Conservation (phyloP, 2,113 vertebrate genomes). For the Butastur rufipennis region DNA sequence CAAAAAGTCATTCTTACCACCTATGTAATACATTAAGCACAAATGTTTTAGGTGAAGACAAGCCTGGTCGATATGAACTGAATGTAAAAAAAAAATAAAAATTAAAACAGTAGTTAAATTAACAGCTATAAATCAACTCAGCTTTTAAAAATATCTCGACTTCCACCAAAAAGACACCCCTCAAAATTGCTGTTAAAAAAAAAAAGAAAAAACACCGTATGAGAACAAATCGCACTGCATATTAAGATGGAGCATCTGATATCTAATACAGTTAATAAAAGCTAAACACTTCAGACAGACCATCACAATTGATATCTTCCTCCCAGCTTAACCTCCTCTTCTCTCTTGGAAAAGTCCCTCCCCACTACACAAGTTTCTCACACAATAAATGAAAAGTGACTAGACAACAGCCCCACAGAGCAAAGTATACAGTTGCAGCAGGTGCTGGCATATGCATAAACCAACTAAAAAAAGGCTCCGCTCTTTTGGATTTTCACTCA, state of each 20-base stretch:
- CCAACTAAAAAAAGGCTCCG: neutral
- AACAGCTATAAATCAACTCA: slow-evolving; percentile 4
- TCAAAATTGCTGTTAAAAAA: neutral
- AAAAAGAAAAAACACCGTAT: slow-evolving; percentile 70
- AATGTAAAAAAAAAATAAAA: slow-evolving; percentile 79
- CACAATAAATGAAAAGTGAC: neutral
- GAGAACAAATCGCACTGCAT: slow-evolving; percentile 81
- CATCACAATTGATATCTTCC: neutral
- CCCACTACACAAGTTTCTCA: neutral
- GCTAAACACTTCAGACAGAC: neutral
- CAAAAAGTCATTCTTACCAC: slow-evolving; percentile 82
- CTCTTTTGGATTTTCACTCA: neutral
- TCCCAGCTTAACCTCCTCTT: neutral
- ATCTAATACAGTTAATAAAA: neutral
- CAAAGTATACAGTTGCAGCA: neutral
- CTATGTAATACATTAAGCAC: slow-evolving; percentile 87
- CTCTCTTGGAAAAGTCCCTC: neutral
- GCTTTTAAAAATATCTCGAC: neutral
- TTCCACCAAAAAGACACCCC: neutral
- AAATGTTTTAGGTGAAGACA: slow-evolving; percentile 87
- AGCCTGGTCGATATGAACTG: slow-evolving; percentile 82
- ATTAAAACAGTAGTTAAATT: neutral
- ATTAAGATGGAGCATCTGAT: neutral
- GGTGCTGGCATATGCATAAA: neutral
- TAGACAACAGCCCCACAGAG: neutral